Percentiles rank a stretch among this genome's conserved stretches.
Evolutionary conservation across 2,113 vertebrate genomes (phyloP).

Genomic region (Phocoena phocoena): DNA sequence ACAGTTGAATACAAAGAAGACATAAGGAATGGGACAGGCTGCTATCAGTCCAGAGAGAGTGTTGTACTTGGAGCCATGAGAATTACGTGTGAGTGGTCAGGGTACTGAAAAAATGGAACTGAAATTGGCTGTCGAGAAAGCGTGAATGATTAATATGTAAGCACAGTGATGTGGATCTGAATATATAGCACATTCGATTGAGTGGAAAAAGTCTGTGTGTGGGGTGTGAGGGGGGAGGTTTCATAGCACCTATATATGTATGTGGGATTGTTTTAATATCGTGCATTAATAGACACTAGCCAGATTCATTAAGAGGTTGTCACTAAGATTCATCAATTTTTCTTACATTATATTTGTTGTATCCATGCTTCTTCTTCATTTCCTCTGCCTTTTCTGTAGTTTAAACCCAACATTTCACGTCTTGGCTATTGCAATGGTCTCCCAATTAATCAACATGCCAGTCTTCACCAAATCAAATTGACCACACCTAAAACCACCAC

Average conservation of each 20-base stretch:
- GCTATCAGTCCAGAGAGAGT: not conserved
- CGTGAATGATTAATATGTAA: not conserved
- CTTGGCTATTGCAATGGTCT: not conserved
- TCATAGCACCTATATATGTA: not conserved
- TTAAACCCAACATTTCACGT: not conserved
- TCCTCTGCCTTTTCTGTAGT: not conserved
- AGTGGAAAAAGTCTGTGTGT: not conserved
- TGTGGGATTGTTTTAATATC: not conserved
- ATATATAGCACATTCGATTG: not conserved
- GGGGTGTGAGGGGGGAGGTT: too few species aligned
- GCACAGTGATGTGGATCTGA: not conserved
- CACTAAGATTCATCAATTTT: conserved; percentile 29
- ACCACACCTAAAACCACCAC: not conserved
- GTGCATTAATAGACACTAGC: not conserved
- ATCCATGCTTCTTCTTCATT: not conserved
- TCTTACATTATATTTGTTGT: not conserved
- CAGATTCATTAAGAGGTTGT: conserved; percentile 43
- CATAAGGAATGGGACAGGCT: not conserved
- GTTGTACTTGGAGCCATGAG: conserved; percentile 39
- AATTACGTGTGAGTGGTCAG: conserved; percentile 5
- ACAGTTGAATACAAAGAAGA: not conserved
- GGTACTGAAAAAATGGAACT: not conserved
- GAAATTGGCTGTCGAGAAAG: not conserved
- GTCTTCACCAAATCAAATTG: not conserved
- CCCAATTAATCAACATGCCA: conserved; percentile 2